A percentile compares a stretch with the other conserved stretches of the same genome.
These are phyloP conservation scores for Hydrozoanthus gracilis DNA, from an alignment of 92 coral and sea anemone genomes.

Conservation along the genomic window DNA sequence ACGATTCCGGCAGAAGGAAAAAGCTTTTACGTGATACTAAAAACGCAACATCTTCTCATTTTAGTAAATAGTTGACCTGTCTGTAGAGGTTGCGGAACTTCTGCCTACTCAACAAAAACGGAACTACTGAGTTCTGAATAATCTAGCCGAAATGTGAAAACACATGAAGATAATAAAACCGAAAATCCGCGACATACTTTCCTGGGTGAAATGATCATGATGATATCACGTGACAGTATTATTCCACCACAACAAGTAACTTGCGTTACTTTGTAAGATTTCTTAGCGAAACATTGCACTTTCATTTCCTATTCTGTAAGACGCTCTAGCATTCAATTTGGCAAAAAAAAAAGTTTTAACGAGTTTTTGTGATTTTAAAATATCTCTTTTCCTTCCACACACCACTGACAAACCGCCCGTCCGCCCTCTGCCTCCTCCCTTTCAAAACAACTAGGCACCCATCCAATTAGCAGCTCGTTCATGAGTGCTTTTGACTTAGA, in stretches of 20 bases:
- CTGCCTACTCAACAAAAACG: not conserved
- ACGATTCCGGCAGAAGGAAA: slow-evolving; percentile 30
- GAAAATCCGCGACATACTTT: not conserved
- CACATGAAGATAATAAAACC: not conserved
- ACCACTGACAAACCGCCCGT: not conserved
- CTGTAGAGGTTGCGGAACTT: not conserved
- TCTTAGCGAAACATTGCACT: too few species aligned
- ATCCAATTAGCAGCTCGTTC: not conserved
- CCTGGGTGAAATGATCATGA: too few species aligned
- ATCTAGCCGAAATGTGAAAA: not conserved
- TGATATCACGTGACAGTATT: too few species aligned
- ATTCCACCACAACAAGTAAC: too few species aligned
- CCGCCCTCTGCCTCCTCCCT: not conserved
- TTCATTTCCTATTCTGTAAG: too few species aligned
- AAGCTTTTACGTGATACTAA: not conserved
- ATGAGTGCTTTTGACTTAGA: not conserved
- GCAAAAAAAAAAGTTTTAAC: too few species aligned
- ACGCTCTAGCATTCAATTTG: too few species aligned
- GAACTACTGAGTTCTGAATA: not conserved
- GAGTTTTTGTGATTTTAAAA: too few species aligned
- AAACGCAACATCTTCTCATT: not conserved
- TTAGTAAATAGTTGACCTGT: not conserved
- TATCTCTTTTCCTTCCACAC: not conserved
- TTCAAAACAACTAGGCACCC: not conserved
- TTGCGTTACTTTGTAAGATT: too few species aligned